These are phyloP conservation scores for Syngnathus rostellatus DNA, from an alignment of 2,797 vertebrate genomes.

Conservation along the genomic window DNA sequence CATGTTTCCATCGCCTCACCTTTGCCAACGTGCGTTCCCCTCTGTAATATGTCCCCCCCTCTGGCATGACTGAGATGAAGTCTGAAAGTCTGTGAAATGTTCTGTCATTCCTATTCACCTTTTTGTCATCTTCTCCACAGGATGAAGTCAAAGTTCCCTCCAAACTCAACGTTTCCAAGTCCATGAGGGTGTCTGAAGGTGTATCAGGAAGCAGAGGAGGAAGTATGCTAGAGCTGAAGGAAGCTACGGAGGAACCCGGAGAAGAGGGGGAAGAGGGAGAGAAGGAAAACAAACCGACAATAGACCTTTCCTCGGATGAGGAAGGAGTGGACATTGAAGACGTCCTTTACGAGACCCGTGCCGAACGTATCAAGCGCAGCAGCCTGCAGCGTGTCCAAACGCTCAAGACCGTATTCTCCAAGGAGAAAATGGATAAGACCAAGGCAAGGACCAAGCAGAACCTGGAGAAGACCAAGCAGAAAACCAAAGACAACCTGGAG, in stretches of 20 bases:
- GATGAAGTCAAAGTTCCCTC: conserved; percentile 91
- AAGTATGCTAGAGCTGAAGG: conserved; percentile 66
- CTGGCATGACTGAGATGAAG: conserved; percentile 14
- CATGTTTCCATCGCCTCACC: conserved; percentile 16
- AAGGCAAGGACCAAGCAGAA: conserved; percentile 87
- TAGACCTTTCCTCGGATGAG: conserved; percentile 92
- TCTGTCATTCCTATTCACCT: conserved; percentile 7
- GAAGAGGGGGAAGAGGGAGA: conserved; percentile 68
- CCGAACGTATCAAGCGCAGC: conserved; percentile 86
- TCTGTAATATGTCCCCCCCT: conserved; percentile 6
- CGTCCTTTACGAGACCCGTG: conserved; percentile 81
- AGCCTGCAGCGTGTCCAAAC: conserved; percentile 89
- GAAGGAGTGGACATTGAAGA: conserved; percentile 90
- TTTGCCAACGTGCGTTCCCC: conserved; percentile 3
- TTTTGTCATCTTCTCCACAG: conserved; percentile 54
- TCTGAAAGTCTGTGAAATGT: conserved; percentile 3
- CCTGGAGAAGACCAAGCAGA: conserved; percentile 87
- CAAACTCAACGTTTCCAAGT: conserved; percentile 86
- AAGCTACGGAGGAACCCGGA: conserved; percentile 55
- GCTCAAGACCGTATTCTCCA: conserved; percentile 95
- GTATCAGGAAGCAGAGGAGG: conserved; percentile 77
- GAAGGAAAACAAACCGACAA: conserved; percentile 73
- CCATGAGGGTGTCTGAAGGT: conserved; percentile 79
- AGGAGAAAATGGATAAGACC: conserved; percentile 95
- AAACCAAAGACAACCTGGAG: conserved; percentile 89